Base-by-base conservation (phyloP, 1,140 invertebrate genomes). In the Myzus persicae region DNA sequence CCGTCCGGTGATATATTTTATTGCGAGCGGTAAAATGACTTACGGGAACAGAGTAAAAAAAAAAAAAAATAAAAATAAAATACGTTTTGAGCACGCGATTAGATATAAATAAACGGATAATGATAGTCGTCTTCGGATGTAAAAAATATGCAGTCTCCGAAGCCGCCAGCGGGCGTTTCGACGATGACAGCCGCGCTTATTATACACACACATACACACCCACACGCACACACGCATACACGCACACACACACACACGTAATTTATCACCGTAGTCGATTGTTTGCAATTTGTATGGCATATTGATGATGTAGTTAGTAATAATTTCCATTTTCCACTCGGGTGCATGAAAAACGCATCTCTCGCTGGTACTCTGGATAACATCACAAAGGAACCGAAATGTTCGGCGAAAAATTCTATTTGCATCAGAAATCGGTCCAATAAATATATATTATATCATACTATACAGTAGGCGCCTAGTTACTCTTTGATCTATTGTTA, bases 271-370 rank as follows among this genome's bases (percentile, higher is more conserved):
- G 18, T 18, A 20, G 59, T 91, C 90, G 54, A 91, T 91, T 76
- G 90, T 91, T 76, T 44, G 42, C 40, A 44, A 81, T 76, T 81
- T 46, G 42, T 46, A 91, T 91, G 36, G 59, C 40, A 76, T 36
- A 81, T 46, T 46, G 90, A 91, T 46, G 59, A 91, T 91, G n/a
- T 44, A 42, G 90, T 91, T 91, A 36, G 31, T 24, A 36, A 36
- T 81, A 44, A 91, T 91, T 91, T 91, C 36, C 90, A 91, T 91
- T 91, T 91, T 81, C 26, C 90, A 18, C 40, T 91, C n/a, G 42
- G 36, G 9, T 46, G 59, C 42, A 81, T 31, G 42, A 91, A 91
- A 91, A 46, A 91, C 44, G 44, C 42, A 81, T 81, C 22, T 36
- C 7, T 1, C 6, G n/a, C 40, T 31, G 31, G 85, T 87, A n/a